These are phyloP conservation scores for Melanostoma mellinum DNA, from an alignment of 2,888 invertebrate species.

Conservation along the genomic window DNA sequence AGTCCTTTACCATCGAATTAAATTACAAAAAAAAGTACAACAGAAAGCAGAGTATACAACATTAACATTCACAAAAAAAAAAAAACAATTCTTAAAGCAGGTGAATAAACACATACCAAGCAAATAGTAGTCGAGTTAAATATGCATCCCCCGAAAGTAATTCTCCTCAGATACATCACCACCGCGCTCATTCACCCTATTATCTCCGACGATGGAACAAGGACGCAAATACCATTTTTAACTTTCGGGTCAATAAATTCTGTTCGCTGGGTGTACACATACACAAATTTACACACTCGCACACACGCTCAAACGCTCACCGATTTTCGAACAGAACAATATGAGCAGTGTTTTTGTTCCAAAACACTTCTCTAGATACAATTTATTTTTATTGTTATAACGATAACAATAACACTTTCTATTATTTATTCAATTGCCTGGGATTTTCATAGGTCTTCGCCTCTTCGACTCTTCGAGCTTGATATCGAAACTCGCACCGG, in stretches of 20 bases:
- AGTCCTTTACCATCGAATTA: slow-evolving; percentile 23
- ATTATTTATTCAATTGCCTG: slow-evolving; percentile 72
- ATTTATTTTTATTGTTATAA: slow-evolving; percentile 73
- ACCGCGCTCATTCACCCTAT: slow-evolving; percentile 71
- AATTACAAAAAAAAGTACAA: slow-evolving; percentile 44
- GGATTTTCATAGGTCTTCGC: slow-evolving; percentile 67
- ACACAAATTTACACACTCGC: slow-evolving; percentile 7
- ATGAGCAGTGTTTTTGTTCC: slow-evolving; percentile 15
- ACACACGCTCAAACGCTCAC: slow-evolving; percentile 31
- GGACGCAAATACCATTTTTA: slow-evolving; percentile 69
- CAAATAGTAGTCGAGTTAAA: slow-evolving; percentile 62
- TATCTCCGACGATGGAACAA: slow-evolving; percentile 65
- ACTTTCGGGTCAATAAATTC: slow-evolving; percentile 72
- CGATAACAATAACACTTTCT: slow-evolving; percentile 72
- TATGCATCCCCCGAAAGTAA: slow-evolving; percentile 71
- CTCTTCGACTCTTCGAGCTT: slow-evolving; percentile 16
- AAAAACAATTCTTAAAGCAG: slow-evolving; percentile 62
- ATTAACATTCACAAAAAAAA: slow-evolving; percentile 13
- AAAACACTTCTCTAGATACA: slow-evolving; percentile 62
- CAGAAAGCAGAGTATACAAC: slow-evolving; percentile 10
- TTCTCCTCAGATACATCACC: slow-evolving; percentile 67
- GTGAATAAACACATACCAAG: slow-evolving; percentile 71
- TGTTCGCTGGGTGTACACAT: slow-evolving; percentile 41
- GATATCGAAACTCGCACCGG: slow-evolving; percentile 32
- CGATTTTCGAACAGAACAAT: slow-evolving; percentile 27